These are phyloP conservation scores for Drosophila orosa DNA, from an alignment of 1,140 invertebrate genomes.

Conservation along the genomic window DNA sequence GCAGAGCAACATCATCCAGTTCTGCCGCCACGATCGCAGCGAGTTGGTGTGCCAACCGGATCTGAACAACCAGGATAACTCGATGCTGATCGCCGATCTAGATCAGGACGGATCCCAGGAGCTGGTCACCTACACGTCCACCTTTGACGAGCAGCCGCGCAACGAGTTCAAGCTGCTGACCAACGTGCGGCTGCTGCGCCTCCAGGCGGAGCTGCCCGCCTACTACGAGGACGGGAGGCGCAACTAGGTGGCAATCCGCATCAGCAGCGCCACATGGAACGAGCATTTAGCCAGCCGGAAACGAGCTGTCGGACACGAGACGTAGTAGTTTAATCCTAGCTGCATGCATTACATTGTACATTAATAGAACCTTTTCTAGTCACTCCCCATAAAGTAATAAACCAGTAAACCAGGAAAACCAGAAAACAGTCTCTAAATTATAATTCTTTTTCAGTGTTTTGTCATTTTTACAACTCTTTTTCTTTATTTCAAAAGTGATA, in stretches of 20 bases:
- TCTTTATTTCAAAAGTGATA: conserved; percentile 13
- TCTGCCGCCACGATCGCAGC: conserved; percentile 86
- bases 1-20: conserved; percentile 89
- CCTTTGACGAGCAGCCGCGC: conserved; percentile 85
- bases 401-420: conserved; percentile 13
- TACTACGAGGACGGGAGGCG: conserved; percentile 85
- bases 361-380: conserved; percentile 68
- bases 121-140: conserved; percentile 90
- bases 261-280: background rate
- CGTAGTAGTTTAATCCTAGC: conserved; percentile 63
- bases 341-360: conserved; percentile 69
- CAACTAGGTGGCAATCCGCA: conserved; percentile 49
- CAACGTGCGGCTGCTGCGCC: conserved; percentile 87
- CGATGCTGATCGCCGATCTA: conserved; percentile 89
- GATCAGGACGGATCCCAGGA: conserved; percentile 90
- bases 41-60: conserved; percentile 89
- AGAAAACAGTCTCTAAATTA: background rate
- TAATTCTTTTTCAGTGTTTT: background rate
- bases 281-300: conserved; percentile 58
- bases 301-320: conserved; percentile 30
- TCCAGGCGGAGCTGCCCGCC: conserved; percentile 89
- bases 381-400: conserved; percentile 40
- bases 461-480: background rate
- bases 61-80: conserved; percentile 88
- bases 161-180: conserved; percentile 87